phyloP scores from a whole-genome alignment of 1,140 invertebrate genomes.

The Idris sp. region DNA sequence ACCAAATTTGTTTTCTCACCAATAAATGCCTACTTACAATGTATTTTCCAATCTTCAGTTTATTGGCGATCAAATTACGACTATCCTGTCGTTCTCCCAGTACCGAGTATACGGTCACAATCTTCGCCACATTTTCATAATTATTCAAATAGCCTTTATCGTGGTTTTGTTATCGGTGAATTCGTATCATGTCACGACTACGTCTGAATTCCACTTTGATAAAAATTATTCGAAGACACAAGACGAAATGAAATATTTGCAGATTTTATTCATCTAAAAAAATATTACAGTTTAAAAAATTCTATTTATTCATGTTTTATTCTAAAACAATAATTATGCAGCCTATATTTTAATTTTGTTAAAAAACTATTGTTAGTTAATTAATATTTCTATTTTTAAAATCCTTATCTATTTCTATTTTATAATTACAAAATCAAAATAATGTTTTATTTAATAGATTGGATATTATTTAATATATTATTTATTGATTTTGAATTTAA shows the following conservation, averaged over 20 bases:
- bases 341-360: no score
- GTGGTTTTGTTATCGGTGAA: constrained; percentile 23
- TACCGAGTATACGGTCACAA: not conserved
- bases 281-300: no score
- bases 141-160: constrained; percentile 37
- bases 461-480: no score
- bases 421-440: no score
- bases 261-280: not conserved
- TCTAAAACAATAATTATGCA: no score
- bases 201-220: constrained; percentile 9
- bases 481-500: no score
- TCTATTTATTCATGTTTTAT: no score
- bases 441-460: no score
- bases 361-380: no score
- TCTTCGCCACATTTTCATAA: constrained; percentile 22
- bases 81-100: constrained; percentile 3
- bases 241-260: constrained; percentile 7
- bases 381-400: no score
- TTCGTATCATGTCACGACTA: constrained; percentile 23
- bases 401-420: no score
- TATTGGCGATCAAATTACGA: constrained; percentile 29
- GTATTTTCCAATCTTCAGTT: constrained; percentile 20
- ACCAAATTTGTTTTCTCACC: constrained; percentile 29
- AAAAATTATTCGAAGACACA: constrained; percentile 1
- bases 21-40: constrained; percentile 14